Conservation (phyloP, 92 coral and sea anemone genomes). For the Phymanthus crucifer region DNA sequence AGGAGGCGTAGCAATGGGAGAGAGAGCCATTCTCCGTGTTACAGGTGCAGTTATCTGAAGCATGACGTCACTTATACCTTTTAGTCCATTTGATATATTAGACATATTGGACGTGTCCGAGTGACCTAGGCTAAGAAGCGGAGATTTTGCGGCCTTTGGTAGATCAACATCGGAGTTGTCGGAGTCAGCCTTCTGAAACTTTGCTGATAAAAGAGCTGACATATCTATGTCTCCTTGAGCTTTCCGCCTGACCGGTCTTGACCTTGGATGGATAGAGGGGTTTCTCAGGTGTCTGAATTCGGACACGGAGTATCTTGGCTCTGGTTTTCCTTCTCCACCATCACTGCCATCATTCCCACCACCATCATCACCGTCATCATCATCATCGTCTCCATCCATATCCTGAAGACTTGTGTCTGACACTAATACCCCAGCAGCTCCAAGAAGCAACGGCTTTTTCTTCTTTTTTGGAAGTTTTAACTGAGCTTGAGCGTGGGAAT, state of each 20-base stretch:
- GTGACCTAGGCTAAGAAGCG: constrained; percentile 36
- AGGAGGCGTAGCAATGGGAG: constrained; percentile 81
- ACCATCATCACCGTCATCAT: constrained; percentile 39
- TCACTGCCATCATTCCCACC: constrained; percentile 31
- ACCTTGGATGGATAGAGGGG: constrained; percentile 81
- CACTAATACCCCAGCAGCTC: constrained; percentile 96
- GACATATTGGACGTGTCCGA: constrained; percentile 51
- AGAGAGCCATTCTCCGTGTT: constrained; percentile 94
- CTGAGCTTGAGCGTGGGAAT: constrained; percentile 99
- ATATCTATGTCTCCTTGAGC: constrained; percentile 41
- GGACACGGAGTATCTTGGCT: constrained; percentile 42
- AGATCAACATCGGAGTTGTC: constrained; percentile 45
- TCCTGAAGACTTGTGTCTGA: constrained; percentile 75
- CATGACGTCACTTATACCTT: constrained; percentile 83
- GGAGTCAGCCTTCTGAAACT: constrained; percentile 39
- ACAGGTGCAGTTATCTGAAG: constrained; percentile 79
- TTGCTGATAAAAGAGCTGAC: constrained; percentile 22
- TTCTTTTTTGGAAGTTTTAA: constrained; percentile 91
- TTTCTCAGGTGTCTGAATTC: constrained; percentile 75
- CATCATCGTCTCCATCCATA: constrained; percentile 34
- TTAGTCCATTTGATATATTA: constrained; percentile 79
- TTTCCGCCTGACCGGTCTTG: constrained; percentile 34
- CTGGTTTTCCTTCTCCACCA: constrained; percentile 18
- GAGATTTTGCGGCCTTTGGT: constrained; percentile 23
- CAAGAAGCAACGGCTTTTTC: constrained; percentile 83